A percentile compares a stretch with the other conserved stretches of the same genome.
phyloP scores from a whole-genome alignment of 2,888 invertebrate species.

The Griposia aprilina region DNA sequence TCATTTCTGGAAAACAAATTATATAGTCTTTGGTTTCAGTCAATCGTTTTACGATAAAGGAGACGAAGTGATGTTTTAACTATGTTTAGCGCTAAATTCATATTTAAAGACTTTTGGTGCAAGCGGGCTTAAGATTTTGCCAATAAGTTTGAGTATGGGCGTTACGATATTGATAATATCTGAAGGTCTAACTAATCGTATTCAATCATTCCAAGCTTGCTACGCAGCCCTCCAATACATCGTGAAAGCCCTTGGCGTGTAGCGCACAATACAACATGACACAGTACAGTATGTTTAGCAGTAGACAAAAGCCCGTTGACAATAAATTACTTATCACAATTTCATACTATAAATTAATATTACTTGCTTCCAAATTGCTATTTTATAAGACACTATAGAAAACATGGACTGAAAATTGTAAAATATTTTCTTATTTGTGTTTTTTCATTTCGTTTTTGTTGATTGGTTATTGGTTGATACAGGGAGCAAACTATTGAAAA shows the following conservation, averaged over 20 bases:
- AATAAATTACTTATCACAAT: background rate
- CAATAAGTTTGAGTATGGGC: no score
- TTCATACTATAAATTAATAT: no score
- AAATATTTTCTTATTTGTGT: no score
- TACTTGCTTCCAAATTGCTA: background rate
- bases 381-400: background rate
- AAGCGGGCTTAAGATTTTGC: no score
- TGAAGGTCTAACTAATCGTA: background rate
- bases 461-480: no score
- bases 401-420: background rate
- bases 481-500: no score
- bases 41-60: no score
- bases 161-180: background rate
- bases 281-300: constrained; percentile 73
- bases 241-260: constrained; percentile 43
- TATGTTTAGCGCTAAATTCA: no score
- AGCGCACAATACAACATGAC: constrained; percentile 73
- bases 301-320: constrained; percentile 76
- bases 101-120: no score
- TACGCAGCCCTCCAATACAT: constrained; percentile 22
- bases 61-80: no score
- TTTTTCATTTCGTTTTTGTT: background rate
- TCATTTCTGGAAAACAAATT: no score
- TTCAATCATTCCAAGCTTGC: constrained; percentile 53
- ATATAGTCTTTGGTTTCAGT: no score